Evolutionary conservation across 2,888 invertebrate genomes (phyloP), one percentile per base, ranked within the genome.

Genomic region (Caenorhabditis imperialis): DNA sequence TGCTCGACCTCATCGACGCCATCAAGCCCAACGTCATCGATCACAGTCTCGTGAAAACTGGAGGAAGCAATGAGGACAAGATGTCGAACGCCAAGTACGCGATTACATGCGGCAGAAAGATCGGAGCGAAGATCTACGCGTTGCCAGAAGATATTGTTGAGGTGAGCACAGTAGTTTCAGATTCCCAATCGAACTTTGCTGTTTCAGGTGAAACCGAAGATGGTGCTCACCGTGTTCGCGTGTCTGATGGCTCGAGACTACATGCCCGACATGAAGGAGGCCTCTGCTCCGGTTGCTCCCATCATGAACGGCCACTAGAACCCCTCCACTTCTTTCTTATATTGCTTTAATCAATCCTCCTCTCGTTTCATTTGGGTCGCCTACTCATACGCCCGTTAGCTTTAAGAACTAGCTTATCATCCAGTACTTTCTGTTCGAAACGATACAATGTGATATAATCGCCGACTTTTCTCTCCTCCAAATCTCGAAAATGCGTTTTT

Each of bases 141-240:
- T 91, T 99, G 72, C 98, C 98, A 16, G 98, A 99, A 89, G 98
- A 99, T 91, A 97, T 99, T 88, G 94, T 96, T 37, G 97, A 99
- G 91, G 89, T 89, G 20, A 65, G 47, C 23, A 47, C 23, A 1
- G 23, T 7, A 35, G 27, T 48, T 38, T 37, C 23, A 6, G 5
- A 4, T 37, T 42, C 2, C 22, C 10, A 50, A 40, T 20, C 40
- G 7, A 16, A 42, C 18, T 48, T 47, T 2, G 37, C 23, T 37
- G 20, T 67, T 81, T 33, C 61, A 83, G 48, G 93, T 96, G 22
- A 98, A 98, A 89, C 94, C 93, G 65, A 99, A 97, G 90, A 95
- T 99, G 96, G 94, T 99, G 71, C 96, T 99, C 97, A 99, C 99
- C 3, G 94, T 99, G 82, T 99, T 99, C 91, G 98, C 99, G 27